These are phyloP conservation scores for Saiga tatarica DNA, from an alignment of 2,113 vertebrate genomes.

Conservation along the genomic window DNA sequence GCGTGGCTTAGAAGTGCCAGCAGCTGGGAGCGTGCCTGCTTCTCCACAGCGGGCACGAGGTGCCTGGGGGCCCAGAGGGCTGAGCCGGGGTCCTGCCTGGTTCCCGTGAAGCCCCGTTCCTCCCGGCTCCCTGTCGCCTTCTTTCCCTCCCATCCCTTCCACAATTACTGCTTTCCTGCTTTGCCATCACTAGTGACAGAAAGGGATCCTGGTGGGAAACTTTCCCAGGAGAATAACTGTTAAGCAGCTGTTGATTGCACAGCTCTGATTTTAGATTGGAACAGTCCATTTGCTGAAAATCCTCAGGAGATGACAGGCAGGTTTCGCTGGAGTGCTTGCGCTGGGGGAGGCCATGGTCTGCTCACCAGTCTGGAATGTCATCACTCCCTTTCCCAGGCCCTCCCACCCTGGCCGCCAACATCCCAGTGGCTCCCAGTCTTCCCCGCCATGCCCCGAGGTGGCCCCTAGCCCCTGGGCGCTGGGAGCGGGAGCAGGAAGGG, in stretches of 20 bases:
- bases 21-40: neutral
- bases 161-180: neutral
- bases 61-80: neutral
- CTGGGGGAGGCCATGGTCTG: neutral
- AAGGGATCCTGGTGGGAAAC: neutral
- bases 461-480: neutral
- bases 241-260: neutral
- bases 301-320: neutral
- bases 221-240: neutral
- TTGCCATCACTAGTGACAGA: neutral
- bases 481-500: neutral
- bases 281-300: neutral
- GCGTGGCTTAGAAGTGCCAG: neutral
- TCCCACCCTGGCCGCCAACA: neutral
- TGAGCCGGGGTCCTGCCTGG: neutral
- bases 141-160: neutral
- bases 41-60: neutral
- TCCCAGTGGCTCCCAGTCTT: neutral
- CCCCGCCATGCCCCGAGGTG: neutral
- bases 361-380: neutral
- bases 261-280: neutral
- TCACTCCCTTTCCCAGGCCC: neutral
- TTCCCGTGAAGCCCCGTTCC: neutral
- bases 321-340: neutral
- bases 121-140: rapidly evolving